Conservation (phyloP, 2,113 vertebrate species). For the Chaetorhynchus papuensis region DNA sequence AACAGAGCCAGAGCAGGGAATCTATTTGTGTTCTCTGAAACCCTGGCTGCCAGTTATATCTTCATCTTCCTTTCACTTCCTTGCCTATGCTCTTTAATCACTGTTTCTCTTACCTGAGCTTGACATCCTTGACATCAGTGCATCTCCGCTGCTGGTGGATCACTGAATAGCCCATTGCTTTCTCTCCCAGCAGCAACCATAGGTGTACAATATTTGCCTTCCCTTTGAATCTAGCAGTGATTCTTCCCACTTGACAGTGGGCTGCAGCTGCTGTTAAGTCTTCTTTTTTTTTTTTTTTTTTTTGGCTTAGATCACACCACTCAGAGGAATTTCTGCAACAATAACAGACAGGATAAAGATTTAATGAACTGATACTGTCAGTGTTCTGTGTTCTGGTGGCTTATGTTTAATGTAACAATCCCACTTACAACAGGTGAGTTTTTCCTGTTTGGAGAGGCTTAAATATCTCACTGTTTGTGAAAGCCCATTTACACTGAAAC, state of each 20-base stretch:
- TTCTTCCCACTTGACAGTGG: background rate
- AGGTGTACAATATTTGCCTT: background rate
- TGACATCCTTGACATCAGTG: background rate
- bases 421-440: constrained; percentile 9
- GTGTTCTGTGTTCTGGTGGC: background rate
- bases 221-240: background rate
- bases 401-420: constrained; percentile 46
- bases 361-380: constrained; percentile 48
- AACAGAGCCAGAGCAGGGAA: background rate
- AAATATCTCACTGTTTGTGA: background rate
- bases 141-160: background rate
- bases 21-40: background rate
- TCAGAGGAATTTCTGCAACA: background rate
- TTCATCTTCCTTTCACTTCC: background rate
- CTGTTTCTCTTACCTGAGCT: background rate
- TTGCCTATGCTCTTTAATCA: background rate
- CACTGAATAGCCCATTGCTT: background rate
- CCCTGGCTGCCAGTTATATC: background rate
- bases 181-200: background rate
- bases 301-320: background rate
- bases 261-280: background rate
- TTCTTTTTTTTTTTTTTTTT: background rate
- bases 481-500: constrained; percentile 10
- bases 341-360: constrained; percentile 5
- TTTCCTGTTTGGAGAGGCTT: constrained; percentile 16